phyloP scores from a whole-genome alignment of 2,113 vertebrate species.

The Syrmaticus mikado region DNA sequence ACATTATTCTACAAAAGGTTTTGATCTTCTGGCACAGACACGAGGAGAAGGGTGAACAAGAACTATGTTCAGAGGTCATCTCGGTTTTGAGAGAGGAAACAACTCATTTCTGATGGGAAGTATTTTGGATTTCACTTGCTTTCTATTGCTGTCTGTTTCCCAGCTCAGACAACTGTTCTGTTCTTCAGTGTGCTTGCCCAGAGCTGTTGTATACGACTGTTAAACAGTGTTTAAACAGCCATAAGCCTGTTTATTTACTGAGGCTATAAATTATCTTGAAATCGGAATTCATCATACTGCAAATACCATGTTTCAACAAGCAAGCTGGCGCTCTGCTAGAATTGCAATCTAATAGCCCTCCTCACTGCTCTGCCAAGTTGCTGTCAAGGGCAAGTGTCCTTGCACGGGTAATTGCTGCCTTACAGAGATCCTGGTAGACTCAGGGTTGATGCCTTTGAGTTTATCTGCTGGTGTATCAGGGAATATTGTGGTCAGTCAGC shows the following conservation, averaged over 20 bases:
- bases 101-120: background rate
- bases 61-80: rapidly evolving
- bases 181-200: background rate
- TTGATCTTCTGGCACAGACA: rapidly evolving
- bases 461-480: rapidly evolving
- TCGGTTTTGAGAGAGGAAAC: background rate
- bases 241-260: background rate
- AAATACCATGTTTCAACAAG: background rate
- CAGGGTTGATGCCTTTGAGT: background rate
- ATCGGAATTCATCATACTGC: background rate
- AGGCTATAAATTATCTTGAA: background rate
- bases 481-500: rapidly evolving
- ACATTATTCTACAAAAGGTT: rapidly evolving
- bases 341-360: background rate
- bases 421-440: background rate
- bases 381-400: background rate
- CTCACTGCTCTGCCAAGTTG: background rate
- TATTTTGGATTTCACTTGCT: background rate
- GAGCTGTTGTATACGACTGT: background rate
- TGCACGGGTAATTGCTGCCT: background rate
- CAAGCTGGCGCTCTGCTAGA: background rate
- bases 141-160: background rate
- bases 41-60: background rate
- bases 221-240: background rate
- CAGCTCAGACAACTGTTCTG: background rate